Percentiles rank a stretch among this genome's conserved stretches.
Evolutionary conservation across 2,113 vertebrate genomes (phyloP).

Genomic region (Apodemus sylvaticus): DNA sequence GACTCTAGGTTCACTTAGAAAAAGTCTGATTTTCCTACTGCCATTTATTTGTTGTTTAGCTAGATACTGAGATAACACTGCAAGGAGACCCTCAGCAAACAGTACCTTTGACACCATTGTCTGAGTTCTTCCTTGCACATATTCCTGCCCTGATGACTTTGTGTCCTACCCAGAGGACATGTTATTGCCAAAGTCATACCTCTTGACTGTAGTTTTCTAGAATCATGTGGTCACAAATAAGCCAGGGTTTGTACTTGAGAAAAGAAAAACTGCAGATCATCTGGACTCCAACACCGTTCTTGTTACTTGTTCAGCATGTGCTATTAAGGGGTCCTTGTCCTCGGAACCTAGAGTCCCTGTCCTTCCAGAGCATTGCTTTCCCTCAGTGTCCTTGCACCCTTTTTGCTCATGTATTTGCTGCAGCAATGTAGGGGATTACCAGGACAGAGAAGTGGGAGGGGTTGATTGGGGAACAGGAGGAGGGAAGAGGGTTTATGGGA

Average conservation of each 20-base stretch:
- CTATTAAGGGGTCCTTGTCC: too few species aligned
- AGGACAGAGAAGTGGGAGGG: too few species aligned
- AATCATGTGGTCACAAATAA: neutral
- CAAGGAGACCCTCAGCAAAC: neutral
- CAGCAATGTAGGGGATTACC: too few species aligned
- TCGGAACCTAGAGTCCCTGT: accelerated
- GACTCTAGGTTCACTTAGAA: neutral
- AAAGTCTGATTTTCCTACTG: neutral
- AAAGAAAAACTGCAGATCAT: neutral
- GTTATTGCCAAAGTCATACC: too few species aligned
- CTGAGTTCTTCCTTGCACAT: neutral
- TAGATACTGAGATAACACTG: neutral
- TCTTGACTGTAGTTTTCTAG: neutral
- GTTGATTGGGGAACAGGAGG: too few species aligned
- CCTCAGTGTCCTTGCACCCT: neutral
- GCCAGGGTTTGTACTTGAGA: neutral
- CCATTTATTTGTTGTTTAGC: neutral
- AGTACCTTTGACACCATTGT: neutral
- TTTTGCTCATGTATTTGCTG: neutral
- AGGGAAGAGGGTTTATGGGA: too few species aligned
- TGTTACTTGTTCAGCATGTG: neutral
- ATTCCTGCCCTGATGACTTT: neutral
- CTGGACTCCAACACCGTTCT: neutral
- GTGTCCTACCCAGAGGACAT: neutral
- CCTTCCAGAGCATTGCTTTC: neutral